Base-by-base conservation (phyloP, 2,888 invertebrate species). In the Drosophila paracracens region DNA sequence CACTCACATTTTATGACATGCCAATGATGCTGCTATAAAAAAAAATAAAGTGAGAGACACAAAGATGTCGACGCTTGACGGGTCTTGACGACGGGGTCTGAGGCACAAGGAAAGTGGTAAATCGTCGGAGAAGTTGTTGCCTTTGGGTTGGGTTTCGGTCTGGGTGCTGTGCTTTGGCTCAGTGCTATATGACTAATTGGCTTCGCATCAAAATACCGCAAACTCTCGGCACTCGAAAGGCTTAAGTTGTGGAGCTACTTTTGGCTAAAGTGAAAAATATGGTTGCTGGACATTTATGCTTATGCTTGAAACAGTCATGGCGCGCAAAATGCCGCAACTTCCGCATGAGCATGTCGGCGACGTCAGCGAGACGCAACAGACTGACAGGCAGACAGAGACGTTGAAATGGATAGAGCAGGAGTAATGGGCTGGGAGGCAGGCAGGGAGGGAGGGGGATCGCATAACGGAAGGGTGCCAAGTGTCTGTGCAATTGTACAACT, bases 1-100 rank as follows among this genome's bases (percentile, higher is more conserved):
- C 90, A 81, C 71, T 86, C 85, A 86, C 76, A 81, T 83, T 86
- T 86, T 90, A 86, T 76, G 85, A 86, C 90, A 89, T 88, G 85
- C 90, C 85, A 86, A 86, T 86, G 85, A 88, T 85, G 90, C 62
- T 31, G 82, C 59, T 82, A 75, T 86, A 83, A 88, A 82, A 83
- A 63, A 46, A 51, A 62, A 46, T 27, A 40, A 31, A 31, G 33
- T 31, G 50, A 58, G 56, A 54, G 58, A 68, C 76, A 70, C 72
- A 79, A 85, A 72, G 72, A 85, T 71, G 80, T 70, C 46, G 57
- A 25, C 62, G 27, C 36, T 29, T 36, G 11, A 8, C 46, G 46
- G 16, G 7, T 8, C 21, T 25, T 25, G 21, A 16, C 46, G 46
- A 25, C 16, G n/a, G n/a, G 11, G 33, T 8, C n/a, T 29, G 29